Percentiles rank a stretch among this genome's conserved stretches.
Conservation (phyloP, 2,888 invertebrate species). For the Polyommatus icarus region DNA sequence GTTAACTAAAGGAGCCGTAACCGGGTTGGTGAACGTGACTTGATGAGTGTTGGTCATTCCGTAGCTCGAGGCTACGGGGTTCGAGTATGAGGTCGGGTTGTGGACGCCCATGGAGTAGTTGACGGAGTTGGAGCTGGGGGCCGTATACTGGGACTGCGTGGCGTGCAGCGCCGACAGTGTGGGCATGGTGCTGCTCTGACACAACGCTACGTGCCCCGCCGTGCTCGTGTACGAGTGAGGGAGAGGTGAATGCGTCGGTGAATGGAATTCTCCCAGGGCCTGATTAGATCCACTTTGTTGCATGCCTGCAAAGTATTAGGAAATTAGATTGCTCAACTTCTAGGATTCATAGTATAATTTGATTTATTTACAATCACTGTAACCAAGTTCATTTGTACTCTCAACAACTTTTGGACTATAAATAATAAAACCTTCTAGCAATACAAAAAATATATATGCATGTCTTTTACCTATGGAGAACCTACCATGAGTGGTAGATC, state of each 20-base stretch:
- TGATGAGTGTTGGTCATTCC: conserved; percentile 74
- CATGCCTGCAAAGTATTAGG: conserved; percentile 64
- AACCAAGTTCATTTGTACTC: neutral
- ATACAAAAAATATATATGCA: conserved; percentile 28
- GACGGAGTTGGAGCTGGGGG: conserved; percentile 73
- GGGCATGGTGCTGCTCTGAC: conserved; percentile 84
- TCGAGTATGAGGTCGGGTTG: conserved; percentile 77
- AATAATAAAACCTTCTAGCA: conserved; percentile 31
- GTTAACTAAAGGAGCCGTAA: conserved; percentile 73
- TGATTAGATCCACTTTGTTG: conserved; percentile 86
- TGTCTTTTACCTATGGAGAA: conserved; percentile 31
- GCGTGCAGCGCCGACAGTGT: conserved; percentile 78
- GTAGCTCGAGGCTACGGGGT: conserved; percentile 74
- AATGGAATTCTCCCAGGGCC: conserved; percentile 84
- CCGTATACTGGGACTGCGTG: conserved; percentile 64
- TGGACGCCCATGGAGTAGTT: conserved; percentile 76
- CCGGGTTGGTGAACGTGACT: conserved; percentile 76
- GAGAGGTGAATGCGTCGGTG: conserved; percentile 81
- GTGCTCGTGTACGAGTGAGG: conserved; percentile 78
- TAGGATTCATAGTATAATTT: conserved; percentile 25
- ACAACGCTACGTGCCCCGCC: conserved; percentile 69
- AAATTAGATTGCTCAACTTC: neutral
- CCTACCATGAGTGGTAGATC: conserved; percentile 84
- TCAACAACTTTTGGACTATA: neutral
- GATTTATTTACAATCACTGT: neutral